These are phyloP conservation scores for Hyposoter dolosus DNA, from an alignment of 2,888 invertebrate genomes.

Conservation along the genomic window DNA sequence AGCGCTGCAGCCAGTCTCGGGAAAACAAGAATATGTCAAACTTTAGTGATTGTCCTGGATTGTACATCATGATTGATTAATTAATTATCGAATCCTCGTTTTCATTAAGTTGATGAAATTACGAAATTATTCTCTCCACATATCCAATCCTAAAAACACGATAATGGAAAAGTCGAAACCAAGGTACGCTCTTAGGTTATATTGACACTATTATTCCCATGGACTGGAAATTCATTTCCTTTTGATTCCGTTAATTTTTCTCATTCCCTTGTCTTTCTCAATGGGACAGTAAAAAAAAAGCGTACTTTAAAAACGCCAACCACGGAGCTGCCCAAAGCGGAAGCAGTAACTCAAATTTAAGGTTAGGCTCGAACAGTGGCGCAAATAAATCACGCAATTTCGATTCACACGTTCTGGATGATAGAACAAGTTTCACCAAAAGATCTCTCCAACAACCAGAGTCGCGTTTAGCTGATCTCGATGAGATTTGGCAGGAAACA, in stretches of 20 bases:
- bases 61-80: neutral
- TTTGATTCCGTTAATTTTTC: neutral
- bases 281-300: conserved; percentile 56
- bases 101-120: neutral
- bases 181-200: conserved; percentile 43
- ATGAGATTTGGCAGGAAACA: conserved; percentile 74
- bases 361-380: neutral
- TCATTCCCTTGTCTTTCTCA: neutral
- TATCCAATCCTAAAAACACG: neutral
- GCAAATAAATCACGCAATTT: neutral
- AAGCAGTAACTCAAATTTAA: conserved; percentile 2
- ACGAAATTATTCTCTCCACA: too few species aligned
- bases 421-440: conserved; percentile 10
- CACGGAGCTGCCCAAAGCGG: neutral
- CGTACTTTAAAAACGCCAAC: conserved; percentile 37
- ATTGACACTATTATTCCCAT: neutral
- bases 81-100: neutral
- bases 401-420: conserved; percentile 1
- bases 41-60: neutral
- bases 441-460: conserved; percentile 55
- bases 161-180: conserved; percentile 60
- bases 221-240: neutral
- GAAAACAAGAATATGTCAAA: neutral
- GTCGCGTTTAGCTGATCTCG: conserved; percentile 61
- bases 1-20: too few species aligned